These are phyloP conservation scores for Gobius niger DNA, from an alignment of 2,113 vertebrate species.

Conservation along the genomic window DNA sequence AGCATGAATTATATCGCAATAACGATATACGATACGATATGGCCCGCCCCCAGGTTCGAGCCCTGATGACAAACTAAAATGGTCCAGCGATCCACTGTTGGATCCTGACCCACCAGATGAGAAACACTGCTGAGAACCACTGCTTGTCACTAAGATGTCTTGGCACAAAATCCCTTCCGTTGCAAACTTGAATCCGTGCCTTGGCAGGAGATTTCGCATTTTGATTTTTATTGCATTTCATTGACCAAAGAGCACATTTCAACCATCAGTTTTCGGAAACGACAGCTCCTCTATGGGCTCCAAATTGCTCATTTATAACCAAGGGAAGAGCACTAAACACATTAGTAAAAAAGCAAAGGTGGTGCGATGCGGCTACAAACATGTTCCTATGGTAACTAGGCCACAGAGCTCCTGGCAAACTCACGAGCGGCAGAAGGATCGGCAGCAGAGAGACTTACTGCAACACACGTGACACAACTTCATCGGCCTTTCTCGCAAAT, in stretches of 20 bases:
- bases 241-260: conserved; percentile 15
- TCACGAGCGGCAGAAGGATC: conserved; percentile 45
- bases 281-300: conserved; percentile 6
- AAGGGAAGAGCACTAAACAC: conserved; percentile 37
- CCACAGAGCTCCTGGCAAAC: conserved; percentile 59
- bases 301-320: conserved; percentile 32
- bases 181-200: too few species aligned
- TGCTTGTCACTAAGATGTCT: too few species aligned
- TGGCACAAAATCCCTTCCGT: too few species aligned
- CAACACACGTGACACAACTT: conserved; percentile 38
- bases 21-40: too few species aligned
- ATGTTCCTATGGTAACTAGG: conserved; percentile 74
- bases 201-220: too few species aligned
- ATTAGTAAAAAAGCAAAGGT: conserved; percentile 46
- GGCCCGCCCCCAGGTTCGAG: too few species aligned
- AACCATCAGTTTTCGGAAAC: not conserved
- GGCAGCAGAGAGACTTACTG: conserved; percentile 37
- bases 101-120: too few species aligned
- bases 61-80: too few species aligned
- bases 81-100: too few species aligned
- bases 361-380: conserved; percentile 51
- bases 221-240: conserved; percentile 2
- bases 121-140: too few species aligned
- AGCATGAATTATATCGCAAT: too few species aligned
- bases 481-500: conserved; percentile 21